phyloP scores from a whole-genome alignment of 2,797 vertebrate species.

The Gambusia yucatana region DNA sequence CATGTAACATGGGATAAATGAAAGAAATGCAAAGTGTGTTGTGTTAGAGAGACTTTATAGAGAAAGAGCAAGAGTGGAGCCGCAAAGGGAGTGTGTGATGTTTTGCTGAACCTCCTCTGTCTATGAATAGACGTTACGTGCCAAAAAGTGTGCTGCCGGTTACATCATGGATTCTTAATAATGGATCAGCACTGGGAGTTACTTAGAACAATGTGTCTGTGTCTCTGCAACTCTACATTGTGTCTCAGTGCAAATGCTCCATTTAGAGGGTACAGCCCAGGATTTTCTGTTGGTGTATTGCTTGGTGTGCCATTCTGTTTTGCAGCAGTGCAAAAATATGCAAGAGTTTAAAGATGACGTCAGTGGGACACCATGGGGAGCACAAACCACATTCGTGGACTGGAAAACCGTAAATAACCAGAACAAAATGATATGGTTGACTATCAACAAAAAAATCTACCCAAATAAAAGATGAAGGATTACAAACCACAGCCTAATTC shows the following conservation, averaged over 20 bases:
- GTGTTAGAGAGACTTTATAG: constrained; percentile 36
- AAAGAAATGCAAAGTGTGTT: constrained; percentile 45
- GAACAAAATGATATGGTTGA: constrained; percentile 39
- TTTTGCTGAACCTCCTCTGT: constrained; percentile 64
- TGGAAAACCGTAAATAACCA: constrained; percentile 64
- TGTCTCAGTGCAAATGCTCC: constrained; percentile 53
- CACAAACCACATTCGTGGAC: constrained; percentile 53
- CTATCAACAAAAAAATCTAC: constrained; percentile 28
- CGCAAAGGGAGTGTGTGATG: constrained; percentile 54
- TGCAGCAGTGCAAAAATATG: constrained; percentile 44
- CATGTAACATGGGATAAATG: constrained; percentile 5
- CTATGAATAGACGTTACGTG: constrained; percentile 81
- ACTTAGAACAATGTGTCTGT: constrained; percentile 70
- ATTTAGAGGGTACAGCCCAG: constrained; percentile 57
- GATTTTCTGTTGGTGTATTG: constrained; percentile 47
- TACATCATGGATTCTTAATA: constrained; percentile 82
- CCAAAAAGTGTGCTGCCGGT: constrained; percentile 77
- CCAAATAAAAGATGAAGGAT: constrained; percentile 40
- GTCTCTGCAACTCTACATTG: constrained; percentile 42
- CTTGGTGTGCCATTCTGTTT: constrained; percentile 41
- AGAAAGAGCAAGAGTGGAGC: constrained; percentile 43
- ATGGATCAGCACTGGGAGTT: constrained; percentile 76
- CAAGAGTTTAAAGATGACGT: constrained; percentile 53
- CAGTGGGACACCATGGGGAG: constrained; percentile 47
- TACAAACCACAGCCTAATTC: constrained; percentile 44